Conservation (phyloP, 2,113 vertebrate species). For the Mugil cephalus region DNA sequence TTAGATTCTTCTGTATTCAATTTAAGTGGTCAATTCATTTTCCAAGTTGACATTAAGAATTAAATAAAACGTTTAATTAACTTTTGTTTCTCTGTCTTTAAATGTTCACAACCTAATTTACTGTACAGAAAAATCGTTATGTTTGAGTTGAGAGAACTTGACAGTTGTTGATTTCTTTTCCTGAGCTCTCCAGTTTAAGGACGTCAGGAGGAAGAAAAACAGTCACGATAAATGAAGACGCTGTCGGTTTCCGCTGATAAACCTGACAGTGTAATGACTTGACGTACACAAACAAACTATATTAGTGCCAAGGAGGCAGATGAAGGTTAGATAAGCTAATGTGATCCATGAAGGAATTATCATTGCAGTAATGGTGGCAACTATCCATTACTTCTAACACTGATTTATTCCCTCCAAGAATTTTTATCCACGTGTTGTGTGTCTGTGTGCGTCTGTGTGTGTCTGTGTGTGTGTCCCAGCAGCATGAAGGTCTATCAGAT, state of each 20-base stretch:
- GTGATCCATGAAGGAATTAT: constrained; percentile 32
- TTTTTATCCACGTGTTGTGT: no score
- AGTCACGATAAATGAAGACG: constrained; percentile 9
- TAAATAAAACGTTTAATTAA: no score
- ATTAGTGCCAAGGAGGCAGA: neutral
- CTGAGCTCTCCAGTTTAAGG: neutral
- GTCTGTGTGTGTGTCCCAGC: neutral
- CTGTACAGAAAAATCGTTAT: no score
- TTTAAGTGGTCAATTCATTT: no score
- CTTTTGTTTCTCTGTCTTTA: no score
- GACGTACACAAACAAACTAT: constrained; percentile 6
- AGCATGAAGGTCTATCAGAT: constrained; percentile 21
- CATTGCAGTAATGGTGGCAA: constrained; percentile 15
- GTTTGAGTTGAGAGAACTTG: no score
- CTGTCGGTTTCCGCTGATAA: neutral
- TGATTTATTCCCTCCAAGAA: neutral
- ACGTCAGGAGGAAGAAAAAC: constrained; percentile 2
- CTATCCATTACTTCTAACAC: constrained; percentile 29
- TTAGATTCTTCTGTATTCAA: no score
- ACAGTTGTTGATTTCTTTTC: constrained; percentile 19
- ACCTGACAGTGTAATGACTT: constrained; percentile 9
- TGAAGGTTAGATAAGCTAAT: neutral
- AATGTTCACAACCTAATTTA: no score
- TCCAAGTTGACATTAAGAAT: no score
- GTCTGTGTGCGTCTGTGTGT: no score